phyloP scores from a whole-genome alignment of 92 coral and sea anemone genomes.

The Actinostola sp. region DNA sequence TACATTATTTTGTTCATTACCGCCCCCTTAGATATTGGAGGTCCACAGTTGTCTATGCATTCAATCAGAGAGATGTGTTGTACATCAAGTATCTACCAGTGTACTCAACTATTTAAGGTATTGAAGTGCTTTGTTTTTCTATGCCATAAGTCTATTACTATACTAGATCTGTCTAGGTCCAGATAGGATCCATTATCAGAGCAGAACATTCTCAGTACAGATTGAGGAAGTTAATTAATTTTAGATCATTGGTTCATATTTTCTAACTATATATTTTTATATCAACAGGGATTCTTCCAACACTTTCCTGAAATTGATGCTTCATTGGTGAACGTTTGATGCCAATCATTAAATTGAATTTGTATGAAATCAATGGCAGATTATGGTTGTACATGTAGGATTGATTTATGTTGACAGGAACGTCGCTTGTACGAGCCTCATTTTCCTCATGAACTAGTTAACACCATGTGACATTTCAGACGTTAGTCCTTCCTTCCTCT shows the following conservation, averaged over 20 bases:
- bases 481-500: no score
- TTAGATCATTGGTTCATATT: no score
- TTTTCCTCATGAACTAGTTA: no score
- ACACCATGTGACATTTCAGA: no score
- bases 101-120: constrained; percentile 86
- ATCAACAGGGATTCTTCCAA: constrained; percentile 73
- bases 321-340: constrained; percentile 34
- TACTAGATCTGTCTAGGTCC: no score
- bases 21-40: constrained; percentile 83
- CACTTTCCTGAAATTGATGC: constrained; percentile 75
- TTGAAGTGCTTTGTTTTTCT: not conserved
- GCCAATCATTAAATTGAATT: not conserved
- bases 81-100: constrained; percentile 78
- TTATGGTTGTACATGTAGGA: not conserved
- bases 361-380: not conserved
- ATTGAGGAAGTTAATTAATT: no score
- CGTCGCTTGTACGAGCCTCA: no score
- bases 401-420: no score
- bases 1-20: no score
- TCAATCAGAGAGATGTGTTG: constrained; percentile 98
- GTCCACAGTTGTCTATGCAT: constrained; percentile 97
- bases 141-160: not conserved
- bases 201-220: no score
- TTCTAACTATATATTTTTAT: not conserved
- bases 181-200: no score